phyloP scores from a whole-genome alignment of 1,140 invertebrate genomes.

The Andricus grossulariae region DNA sequence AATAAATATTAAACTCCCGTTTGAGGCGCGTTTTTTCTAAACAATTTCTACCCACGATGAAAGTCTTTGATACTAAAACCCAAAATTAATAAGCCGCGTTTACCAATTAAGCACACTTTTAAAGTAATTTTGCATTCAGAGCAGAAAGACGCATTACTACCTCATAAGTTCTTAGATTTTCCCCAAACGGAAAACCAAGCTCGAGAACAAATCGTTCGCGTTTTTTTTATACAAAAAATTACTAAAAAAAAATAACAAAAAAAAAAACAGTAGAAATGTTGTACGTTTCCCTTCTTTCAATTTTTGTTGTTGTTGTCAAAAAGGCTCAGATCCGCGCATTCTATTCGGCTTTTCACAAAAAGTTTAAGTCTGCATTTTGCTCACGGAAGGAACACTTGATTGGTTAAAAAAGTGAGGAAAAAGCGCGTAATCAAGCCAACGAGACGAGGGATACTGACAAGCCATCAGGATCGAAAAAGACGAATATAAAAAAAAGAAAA shows the following conservation, averaged over 20 bases:
- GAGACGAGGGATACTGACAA: constrained; percentile 38
- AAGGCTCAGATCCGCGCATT: constrained; percentile 20
- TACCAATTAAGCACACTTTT: constrained; percentile 24
- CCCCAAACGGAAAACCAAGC: neutral
- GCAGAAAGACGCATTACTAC: constrained; percentile 41
- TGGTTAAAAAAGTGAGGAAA: neutral
- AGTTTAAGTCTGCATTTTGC: neutral
- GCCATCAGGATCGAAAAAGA: constrained; percentile 44
- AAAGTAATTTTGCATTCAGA: constrained; percentile 36
- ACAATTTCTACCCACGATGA: neutral
- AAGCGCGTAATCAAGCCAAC: constrained; percentile 24
- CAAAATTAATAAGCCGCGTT: constrained; percentile 63
- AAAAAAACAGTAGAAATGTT: neutral
- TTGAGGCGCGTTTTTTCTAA: constrained; percentile 3
- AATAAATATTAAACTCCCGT: neutral
- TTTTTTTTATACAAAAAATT: constrained; percentile 11
- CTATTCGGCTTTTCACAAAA: constrained; percentile 23
- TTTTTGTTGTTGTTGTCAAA: neutral
- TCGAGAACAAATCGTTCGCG: constrained; percentile 11
- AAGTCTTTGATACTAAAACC: constrained; percentile 72
- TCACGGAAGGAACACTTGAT: neutral
- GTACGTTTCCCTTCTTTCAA: too few species aligned
- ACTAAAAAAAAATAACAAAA: neutral
- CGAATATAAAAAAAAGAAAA: constrained; percentile 39
- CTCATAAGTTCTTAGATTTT: constrained; percentile 45